phyloP scores from a whole-genome alignment of 1,140 invertebrate species.

The Cylas formicarius region DNA sequence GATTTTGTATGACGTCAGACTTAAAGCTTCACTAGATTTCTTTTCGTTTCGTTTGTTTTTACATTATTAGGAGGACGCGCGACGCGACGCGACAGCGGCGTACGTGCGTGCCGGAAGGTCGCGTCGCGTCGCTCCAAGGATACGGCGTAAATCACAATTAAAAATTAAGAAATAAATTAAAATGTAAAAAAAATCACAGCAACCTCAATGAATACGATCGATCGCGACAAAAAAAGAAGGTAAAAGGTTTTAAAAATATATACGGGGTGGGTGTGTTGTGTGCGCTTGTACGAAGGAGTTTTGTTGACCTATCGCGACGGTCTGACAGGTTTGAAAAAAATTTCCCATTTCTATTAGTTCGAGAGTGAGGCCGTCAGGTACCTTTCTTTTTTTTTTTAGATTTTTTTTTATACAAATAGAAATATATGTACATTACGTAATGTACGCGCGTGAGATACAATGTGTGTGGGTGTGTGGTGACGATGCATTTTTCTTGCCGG shows the following conservation, averaged over 20 bases:
- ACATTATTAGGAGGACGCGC: neutral
- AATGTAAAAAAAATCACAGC: slow-evolving; percentile 28
- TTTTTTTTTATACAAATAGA: slow-evolving; percentile 11
- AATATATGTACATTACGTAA: slow-evolving; percentile 20
- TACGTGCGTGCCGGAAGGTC: too few relatives aligned
- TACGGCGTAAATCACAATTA: slow-evolving; percentile 8
- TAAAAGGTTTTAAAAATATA: slow-evolving; percentile 11
- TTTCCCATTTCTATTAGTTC: slow-evolving; percentile 5
- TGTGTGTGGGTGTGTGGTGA: slow-evolving; percentile 13
- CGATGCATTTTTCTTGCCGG: slow-evolving; percentile 25
- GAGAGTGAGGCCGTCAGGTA: slow-evolving; percentile 31
- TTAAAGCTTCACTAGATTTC: too few relatives aligned
- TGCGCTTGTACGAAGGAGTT: neutral
- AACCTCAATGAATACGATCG: slow-evolving; percentile 21
- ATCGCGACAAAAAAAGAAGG: slow-evolving; percentile 13
- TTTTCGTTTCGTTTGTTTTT: too few relatives aligned
- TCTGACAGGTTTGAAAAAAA: slow-evolving; percentile 11
- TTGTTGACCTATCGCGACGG: too few relatives aligned
- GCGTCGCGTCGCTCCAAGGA: too few relatives aligned
- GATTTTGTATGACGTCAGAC: too few relatives aligned
- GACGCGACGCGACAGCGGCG: too few relatives aligned
- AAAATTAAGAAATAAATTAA: slow-evolving; percentile 18
- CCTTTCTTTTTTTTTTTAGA: slow-evolving; percentile 19
- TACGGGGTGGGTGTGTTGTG: slow-evolving; percentile 6
- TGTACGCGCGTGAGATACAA: slow-evolving; percentile 20